These are phyloP conservation scores for Dolichallabes microphthalmus DNA, from an alignment of 2,113 vertebrate species.

Conservation along the genomic window DNA sequence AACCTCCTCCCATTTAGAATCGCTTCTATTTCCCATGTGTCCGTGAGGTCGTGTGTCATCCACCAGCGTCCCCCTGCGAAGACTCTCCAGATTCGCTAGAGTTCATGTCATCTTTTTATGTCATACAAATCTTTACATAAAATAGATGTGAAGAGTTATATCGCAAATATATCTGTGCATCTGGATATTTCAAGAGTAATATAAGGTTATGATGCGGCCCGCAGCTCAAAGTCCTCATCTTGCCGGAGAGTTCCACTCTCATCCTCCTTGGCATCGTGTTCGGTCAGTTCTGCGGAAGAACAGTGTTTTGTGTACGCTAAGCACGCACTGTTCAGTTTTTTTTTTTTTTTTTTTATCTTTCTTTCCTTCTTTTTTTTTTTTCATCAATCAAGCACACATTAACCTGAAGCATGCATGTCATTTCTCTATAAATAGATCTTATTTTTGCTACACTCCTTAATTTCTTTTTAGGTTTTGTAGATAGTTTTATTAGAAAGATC, in stretches of 20 bases:
- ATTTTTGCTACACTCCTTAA: constrained; percentile 54
- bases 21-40: constrained; percentile 50
- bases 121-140: constrained; percentile 69
- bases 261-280: constrained; percentile 33
- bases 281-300: constrained; percentile 1
- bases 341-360: constrained; percentile 54
- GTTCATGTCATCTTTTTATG: constrained; percentile 44
- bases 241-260: constrained; percentile 16
- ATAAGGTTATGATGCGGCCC: constrained; percentile 57
- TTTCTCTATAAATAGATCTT: constrained; percentile 54
- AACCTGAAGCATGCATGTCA: constrained; percentile 73
- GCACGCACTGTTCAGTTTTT: constrained; percentile 49
- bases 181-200: constrained; percentile 66
- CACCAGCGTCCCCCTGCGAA: constrained; percentile 30
- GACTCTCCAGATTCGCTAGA: not conserved
- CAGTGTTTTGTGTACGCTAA: constrained; percentile 39
- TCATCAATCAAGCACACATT: constrained; percentile 66
- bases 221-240: constrained; percentile 49
- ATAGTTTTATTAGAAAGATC: constrained; percentile 39
- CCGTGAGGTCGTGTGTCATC: constrained; percentile 38
- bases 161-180: constrained; percentile 67
- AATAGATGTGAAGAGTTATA: constrained; percentile 64
- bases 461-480: constrained; percentile 43
- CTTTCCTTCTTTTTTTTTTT: constrained; percentile 41
- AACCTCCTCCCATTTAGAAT: constrained; percentile 37